These are phyloP conservation scores for Clarias fuscus DNA, from an alignment of 2,797 vertebrate species.

Conservation along the genomic window DNA sequence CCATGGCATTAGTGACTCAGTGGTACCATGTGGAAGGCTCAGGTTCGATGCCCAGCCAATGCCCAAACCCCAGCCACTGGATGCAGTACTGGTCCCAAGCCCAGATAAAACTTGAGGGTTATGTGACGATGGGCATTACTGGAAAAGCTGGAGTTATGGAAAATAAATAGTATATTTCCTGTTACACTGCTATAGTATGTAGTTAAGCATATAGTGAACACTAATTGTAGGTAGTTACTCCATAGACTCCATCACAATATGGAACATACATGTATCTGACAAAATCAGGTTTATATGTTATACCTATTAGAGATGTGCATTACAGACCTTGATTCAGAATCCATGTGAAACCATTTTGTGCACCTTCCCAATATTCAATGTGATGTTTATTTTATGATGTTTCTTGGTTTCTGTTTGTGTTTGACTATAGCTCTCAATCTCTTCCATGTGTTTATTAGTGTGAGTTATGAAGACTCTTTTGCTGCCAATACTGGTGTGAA, in stretches of 20 bases:
- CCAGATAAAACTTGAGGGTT: too few species aligned
- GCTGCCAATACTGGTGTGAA: constrained; percentile 71
- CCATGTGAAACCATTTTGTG: not conserved
- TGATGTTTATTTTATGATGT: not conserved
- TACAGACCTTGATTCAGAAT: not conserved
- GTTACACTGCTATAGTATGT: not conserved
- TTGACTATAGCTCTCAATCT: constrained; percentile 28
- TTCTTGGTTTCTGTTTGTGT: constrained; percentile 9
- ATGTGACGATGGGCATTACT: too few species aligned
- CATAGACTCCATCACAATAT: not conserved
- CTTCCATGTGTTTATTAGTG: constrained; percentile 59
- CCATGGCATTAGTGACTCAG: too few species aligned
- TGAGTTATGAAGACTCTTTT: constrained; percentile 73
- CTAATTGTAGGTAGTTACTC: not conserved
- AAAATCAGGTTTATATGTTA: not conserved
- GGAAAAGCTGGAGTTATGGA: too few species aligned
- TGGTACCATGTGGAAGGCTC: too few species aligned
- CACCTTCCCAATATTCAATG: not conserved
- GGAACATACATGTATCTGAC: not conserved
- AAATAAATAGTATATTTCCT: not conserved
- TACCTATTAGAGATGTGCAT: not conserved
- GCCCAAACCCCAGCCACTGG: too few species aligned
- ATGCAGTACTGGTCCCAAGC: too few species aligned
- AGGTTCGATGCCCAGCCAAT: too few species aligned
- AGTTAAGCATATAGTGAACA: not conserved